A percentile compares a stretch with the other conserved stretches of the same genome.
Conservation (phyloP, 64 coral and sea anemone species). For the Dendrophyllia cribrosa region DNA sequence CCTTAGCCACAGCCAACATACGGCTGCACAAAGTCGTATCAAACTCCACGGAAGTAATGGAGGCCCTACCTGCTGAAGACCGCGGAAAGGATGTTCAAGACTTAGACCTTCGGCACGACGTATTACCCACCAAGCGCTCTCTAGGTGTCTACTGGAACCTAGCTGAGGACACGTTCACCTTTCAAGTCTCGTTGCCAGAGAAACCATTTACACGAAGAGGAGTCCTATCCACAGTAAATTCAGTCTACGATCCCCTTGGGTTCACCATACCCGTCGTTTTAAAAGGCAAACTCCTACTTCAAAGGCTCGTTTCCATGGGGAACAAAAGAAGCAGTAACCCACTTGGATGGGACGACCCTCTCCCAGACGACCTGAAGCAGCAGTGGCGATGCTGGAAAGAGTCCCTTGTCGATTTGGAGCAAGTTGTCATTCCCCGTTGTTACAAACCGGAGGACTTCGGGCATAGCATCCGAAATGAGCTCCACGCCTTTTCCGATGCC, state of each 20-base stretch:
- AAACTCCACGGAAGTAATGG: slow-evolving; percentile 16
- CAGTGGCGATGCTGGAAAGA: slow-evolving; percentile 38
- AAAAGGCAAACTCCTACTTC: slow-evolving; percentile 19
- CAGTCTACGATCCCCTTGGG: slow-evolving; percentile 59
- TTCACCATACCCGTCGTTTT: slow-evolving; percentile 21
- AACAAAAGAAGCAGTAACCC: neutral
- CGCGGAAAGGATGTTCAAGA: slow-evolving; percentile 6
- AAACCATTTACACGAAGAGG: slow-evolving; percentile 59
- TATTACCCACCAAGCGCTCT: slow-evolving; percentile 8
- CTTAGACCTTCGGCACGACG: slow-evolving; percentile 29
- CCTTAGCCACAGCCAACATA: slow-evolving; percentile 25
- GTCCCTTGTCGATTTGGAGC: slow-evolving; percentile 7
- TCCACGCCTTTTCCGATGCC: slow-evolving; percentile 56
- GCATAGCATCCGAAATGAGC: neutral
- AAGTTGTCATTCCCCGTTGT: slow-evolving; percentile 28
- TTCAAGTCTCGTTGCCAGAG: neutral
- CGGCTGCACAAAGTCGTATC: slow-evolving; percentile 58
- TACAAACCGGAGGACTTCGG: slow-evolving; percentile 32
- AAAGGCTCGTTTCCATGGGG: neutral
- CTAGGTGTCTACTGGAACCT: slow-evolving; percentile 41
- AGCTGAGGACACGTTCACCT: slow-evolving; percentile 23
- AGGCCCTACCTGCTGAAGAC: slow-evolving; percentile 41
- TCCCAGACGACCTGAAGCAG: neutral
- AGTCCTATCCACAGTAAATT: slow-evolving; percentile 49
- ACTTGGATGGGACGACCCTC: slow-evolving; percentile 22